Evolutionary conservation across 2,797 vertebrate genomes (phyloP), one percentile per base, ranked within the genome.

Genomic region (Hemitrygon akajei): DNA sequence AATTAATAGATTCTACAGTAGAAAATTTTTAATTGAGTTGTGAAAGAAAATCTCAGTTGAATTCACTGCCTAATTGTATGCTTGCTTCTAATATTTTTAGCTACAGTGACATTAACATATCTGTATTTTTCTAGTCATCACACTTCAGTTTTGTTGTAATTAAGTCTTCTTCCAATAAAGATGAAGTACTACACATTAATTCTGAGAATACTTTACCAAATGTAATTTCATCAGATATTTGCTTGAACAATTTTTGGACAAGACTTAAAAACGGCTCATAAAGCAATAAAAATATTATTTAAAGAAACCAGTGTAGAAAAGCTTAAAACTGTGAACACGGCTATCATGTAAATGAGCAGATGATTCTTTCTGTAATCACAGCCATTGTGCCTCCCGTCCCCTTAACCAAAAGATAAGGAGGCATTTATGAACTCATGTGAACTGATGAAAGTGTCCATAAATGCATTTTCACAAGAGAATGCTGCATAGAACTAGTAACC

Each of bases 391-490:
- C 7, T 18, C 79, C 18, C 10, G 7, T 7, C 79, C 5, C 20
- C 47, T 82, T 56, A 40, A 97, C 95, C 98, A 98, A 95, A 99
- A 99, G 96, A 97, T 99, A 96, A 99, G 99, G 97, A 99, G 98
- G 97, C 98, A 99, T 97, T 97, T 99, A 98, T 98, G 99, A 98
- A 98, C 98, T 98, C 96, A 99, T 99, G 98, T 94, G 98, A 99
- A 96, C 97, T 99, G 96, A 98, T 99, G 96, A 99, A 98, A 97
- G 99, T 99, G 97, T 99, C 98, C 96, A 98, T 97, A 96, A 98
- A 97, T 95, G 98, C 99, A 97, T 96, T 95, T 95, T 94, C 94
- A 94, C 94, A 75, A 75, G 27, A 27, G 22, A 6, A 27, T 22
- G 25, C 14, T 10, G 25, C 6, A 75, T 75, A 25, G 7, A 75